Evolutionary conservation across 2,888 invertebrate species (phyloP), one percentile per base, ranked within the genome.

Genomic region (Phalangium opilio): DNA sequence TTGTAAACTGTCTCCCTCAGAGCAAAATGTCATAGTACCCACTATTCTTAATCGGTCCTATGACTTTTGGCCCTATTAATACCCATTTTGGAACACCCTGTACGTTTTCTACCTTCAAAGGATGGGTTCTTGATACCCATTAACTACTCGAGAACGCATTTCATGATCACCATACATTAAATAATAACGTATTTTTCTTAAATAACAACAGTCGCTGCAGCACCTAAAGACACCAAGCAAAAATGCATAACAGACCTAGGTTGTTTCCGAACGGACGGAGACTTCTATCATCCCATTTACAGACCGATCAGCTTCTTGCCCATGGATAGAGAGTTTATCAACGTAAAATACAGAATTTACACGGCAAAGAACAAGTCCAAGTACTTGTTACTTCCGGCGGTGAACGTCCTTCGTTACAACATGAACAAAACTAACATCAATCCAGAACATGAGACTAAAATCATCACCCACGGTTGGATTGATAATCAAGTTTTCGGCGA

Each of bases 381-480:
- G 35, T 21, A 32, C 7, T 43, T 51, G 10, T 11, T 32, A 1
- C 19, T 57, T 8, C 15, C 15, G 10, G 27, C 27, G 5, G 8
- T 27, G 27, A 43, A 43, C 3, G 45, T 21, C 18, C 44, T 54
- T 27, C 33, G 36, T 3, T 46, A 42, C 10, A 36, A 41, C 2
- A 46, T 56, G 2, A 46, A 15, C 10, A 40, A 41, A 10, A 49
- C 56, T 1, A 14, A 27, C 3, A 35, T 56, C 18, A 39, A 55
- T 38, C 36, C 48, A 3, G 41, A 34, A 5, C 36, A 45, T 11
- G 18, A 35, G 7, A 56, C 53, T 1, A 47, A 44, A n/a, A 50
- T 57, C 35, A 46, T 57, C 18, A 47, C 53, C 3, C 57, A 57
- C 36, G 57, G 57, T 27, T 57, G 52, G 15, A 27, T 57, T 19